These are phyloP conservation scores for Amyelois transitella DNA, from an alignment of 1,140 invertebrate genomes.

Conservation along the genomic window DNA sequence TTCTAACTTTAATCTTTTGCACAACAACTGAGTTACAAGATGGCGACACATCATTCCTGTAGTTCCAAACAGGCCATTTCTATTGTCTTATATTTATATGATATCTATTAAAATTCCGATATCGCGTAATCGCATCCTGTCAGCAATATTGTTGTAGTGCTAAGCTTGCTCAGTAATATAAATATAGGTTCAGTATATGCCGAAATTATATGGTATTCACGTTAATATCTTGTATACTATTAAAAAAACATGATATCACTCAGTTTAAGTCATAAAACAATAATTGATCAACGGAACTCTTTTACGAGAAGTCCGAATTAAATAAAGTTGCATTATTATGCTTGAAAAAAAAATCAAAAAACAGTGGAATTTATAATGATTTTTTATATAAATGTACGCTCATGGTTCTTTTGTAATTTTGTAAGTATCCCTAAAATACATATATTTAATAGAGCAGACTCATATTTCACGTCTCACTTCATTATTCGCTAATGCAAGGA, in stretches of 20 bases:
- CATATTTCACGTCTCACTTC: neutral
- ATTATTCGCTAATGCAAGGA: neutral
- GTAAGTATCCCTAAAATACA: neutral
- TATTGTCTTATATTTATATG: too few species aligned
- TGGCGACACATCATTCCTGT: too few species aligned
- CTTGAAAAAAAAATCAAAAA: neutral
- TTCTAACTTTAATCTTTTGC: too few species aligned
- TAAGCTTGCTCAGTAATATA: neutral
- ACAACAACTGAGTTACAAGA: too few species aligned
- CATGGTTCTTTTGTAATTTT: neutral
- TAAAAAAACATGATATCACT: too few species aligned
- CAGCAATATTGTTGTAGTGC: neutral
- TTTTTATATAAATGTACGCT: neutral
- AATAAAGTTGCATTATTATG: too few species aligned
- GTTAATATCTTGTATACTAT: too few species aligned
- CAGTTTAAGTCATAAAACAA: neutral
- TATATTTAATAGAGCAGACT: neutral
- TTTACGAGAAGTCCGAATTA: too few species aligned
- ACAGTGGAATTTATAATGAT: neutral
- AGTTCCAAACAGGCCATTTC: too few species aligned
- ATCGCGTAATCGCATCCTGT: conserved; percentile 5
- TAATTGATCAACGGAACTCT: too few species aligned
- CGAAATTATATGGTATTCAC: neutral
- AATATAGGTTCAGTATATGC: neutral
- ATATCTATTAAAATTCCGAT: too few species aligned